Evolutionary conservation across 2,797 vertebrate genomes (phyloP).

Genomic region (Macropodus opercularis): DNA sequence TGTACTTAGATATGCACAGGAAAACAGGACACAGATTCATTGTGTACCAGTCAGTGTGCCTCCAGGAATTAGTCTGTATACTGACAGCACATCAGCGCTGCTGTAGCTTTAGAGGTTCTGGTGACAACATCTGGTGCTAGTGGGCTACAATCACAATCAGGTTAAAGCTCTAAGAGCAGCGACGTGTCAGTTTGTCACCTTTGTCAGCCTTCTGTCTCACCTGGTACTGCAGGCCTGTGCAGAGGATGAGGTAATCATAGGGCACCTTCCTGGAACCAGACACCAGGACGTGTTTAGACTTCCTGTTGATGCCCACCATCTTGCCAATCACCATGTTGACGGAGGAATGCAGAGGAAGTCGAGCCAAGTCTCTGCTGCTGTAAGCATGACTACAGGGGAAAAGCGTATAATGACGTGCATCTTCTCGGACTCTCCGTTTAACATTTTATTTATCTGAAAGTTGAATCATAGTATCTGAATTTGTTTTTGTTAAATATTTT

Average conservation of each 20-base stretch:
- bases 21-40: too few species aligned
- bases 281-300: conserved; percentile 84
- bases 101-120: not conserved
- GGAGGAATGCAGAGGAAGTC: conserved; percentile 86
- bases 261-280: conserved; percentile 76
- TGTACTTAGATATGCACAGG: too few species aligned
- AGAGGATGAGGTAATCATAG: conserved; percentile 91
- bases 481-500: too few species aligned
- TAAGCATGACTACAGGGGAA: conserved; percentile 87
- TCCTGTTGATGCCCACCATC: conserved; percentile 89
- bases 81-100: not conserved
- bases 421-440: too few species aligned
- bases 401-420: too few species aligned
- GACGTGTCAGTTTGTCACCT: too few species aligned
- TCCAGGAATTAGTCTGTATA: not conserved
- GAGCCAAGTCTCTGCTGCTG: conserved; percentile 83
- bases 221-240: conserved; percentile 91
- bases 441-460: too few species aligned
- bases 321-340: conserved; percentile 86
- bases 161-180: too few species aligned
- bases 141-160: too few species aligned
- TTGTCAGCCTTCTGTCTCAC: conserved; percentile 71
- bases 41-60: too few species aligned
- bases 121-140: not conserved
- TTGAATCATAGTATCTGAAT: too few species aligned